Percentiles rank a stretch among this genome's conserved stretches.
Evolutionary conservation across 2,888 invertebrate genomes (phyloP).

Genomic region (Teinopalpus imperialis): DNA sequence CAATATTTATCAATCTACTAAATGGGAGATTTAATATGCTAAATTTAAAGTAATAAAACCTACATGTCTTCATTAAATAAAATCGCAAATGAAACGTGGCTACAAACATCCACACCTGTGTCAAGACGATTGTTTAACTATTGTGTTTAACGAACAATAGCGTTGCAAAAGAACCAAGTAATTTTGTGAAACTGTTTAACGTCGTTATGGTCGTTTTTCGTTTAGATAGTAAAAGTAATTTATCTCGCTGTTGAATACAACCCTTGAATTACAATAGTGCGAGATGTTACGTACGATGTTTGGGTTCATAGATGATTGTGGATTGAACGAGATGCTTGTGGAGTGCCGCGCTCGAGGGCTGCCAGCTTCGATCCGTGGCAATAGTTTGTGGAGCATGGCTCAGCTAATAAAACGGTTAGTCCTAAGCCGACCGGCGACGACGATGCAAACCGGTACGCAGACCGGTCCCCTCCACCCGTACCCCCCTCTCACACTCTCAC

Average conservation of each 20-base stretch:
- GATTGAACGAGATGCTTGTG: slow-evolving; percentile 38
- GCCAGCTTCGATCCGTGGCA: slow-evolving; percentile 49
- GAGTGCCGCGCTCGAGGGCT: slow-evolving; percentile 46
- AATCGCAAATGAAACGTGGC: slow-evolving; percentile 47
- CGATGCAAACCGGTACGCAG: slow-evolving; percentile 74
- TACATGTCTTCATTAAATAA: slow-evolving; percentile 26
- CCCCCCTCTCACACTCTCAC: slow-evolving; percentile 37
- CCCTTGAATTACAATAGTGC: slow-evolving; percentile 22
- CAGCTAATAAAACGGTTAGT: slow-evolving; percentile 79
- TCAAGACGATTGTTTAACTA: slow-evolving; percentile 58
- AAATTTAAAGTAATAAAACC: background rate
- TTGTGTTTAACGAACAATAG: slow-evolving; percentile 34
- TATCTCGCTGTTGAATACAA: slow-evolving; percentile 27
- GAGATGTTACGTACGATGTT: slow-evolving; percentile 28
- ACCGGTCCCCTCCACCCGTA: slow-evolving; percentile 63
- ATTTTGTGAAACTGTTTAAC: slow-evolving; percentile 30
- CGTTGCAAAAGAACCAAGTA: slow-evolving; percentile 38
- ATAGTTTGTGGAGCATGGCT: slow-evolving; percentile 75
- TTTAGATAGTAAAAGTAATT: slow-evolving; percentile 25
- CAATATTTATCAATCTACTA: background rate
- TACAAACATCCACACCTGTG: slow-evolving; percentile 62
- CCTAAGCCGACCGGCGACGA: slow-evolving; percentile 62
- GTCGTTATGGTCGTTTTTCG: slow-evolving; percentile 18
- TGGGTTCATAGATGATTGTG: slow-evolving; percentile 30
- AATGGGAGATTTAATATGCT: background rate